Evolutionary conservation across 2,888 invertebrate genomes (phyloP), one percentile per base, ranked within the genome.

Genomic region (Hyposoter didymator): DNA sequence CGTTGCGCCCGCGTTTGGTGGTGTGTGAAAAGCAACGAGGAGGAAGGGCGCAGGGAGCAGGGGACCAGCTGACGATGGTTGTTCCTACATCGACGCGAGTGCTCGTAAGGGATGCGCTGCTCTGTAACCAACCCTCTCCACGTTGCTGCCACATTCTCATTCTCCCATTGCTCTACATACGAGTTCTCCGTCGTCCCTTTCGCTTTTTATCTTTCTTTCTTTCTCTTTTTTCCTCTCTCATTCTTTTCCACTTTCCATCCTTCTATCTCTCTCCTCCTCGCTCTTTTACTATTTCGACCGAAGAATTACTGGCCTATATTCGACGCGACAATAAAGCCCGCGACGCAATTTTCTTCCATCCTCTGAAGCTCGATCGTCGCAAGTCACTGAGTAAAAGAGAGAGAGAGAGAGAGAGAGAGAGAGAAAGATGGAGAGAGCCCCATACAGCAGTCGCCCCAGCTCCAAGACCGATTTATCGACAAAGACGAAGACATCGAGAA

Each of bases 251-350:
- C 45, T 67, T 32, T 80, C 69, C 45, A 32, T 19, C 12, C 45
- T n/a, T 12, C 72, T 55, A 47, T 12, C 47, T 70, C 19, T 6
- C 22, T 78, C 39, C 19, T 35, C 35, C 49, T 66, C 55, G 28
- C 43, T 64, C 45, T 55, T 22, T 70, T 39, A 55, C 64, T 79
- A 52, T 35, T 74, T 74, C 80, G 45, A 14, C 55, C 69, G 49
- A 85, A 74, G 85, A 82, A 84, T 82, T 82, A 82, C 82, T 84
- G 84, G 84, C 84, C 84, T 84, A 84, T 84, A 82, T 84, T 84
- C 82, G 73, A 74, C 59, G 78, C 78, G 78, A 78, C 84, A 74
- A 84, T 84, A 84, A 84, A 84, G 84, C 84, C 74, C 69, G 75
- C 80, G 78, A 80, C 80, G 85, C 85, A 84, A 85, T 85, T 85